Conservation (phyloP, 2,113 vertebrate genomes). For the Campylorhamphus procurvoides region DNA sequence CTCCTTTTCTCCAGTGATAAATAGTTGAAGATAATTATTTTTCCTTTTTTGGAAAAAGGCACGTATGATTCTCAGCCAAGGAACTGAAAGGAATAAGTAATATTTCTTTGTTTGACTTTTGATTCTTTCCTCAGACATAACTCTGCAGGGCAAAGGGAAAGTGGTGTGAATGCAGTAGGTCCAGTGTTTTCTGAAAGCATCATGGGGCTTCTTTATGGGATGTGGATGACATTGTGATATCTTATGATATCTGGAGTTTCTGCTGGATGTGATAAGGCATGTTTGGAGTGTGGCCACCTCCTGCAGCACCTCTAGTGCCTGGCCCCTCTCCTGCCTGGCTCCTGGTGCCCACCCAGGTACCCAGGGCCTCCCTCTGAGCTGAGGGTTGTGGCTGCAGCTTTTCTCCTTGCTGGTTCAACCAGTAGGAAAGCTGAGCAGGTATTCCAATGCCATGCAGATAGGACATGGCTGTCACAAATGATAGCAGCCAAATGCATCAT, state of each 20-base stretch:
- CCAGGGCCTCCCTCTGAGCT: neutral
- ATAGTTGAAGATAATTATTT: neutral
- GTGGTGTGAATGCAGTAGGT: neutral
- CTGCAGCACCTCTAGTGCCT: neutral
- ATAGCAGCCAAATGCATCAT: neutral
- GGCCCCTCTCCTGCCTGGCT: neutral
- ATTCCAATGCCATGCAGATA: too few species aligned
- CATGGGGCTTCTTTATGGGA: neutral
- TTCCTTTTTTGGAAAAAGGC: neutral
- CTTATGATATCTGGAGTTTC: neutral
- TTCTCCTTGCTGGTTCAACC: neutral
- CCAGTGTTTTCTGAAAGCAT: neutral
- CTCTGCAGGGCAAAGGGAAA: neutral
- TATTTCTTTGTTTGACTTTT: neutral
- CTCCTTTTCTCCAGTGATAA: neutral
- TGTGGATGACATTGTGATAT: neutral
- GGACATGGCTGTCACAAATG: neutral
- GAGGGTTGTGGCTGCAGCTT: neutral
- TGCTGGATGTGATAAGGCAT: neutral
- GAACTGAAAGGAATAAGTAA: neutral
- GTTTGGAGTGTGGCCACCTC: neutral
- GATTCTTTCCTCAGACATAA: neutral
- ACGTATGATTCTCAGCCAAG: neutral
- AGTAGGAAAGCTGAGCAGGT: neutral
- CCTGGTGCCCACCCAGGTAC: neutral